Evolutionary conservation across 2,113 vertebrate species (phyloP).

Genomic region (Oxygymnocypris stewartii): DNA sequence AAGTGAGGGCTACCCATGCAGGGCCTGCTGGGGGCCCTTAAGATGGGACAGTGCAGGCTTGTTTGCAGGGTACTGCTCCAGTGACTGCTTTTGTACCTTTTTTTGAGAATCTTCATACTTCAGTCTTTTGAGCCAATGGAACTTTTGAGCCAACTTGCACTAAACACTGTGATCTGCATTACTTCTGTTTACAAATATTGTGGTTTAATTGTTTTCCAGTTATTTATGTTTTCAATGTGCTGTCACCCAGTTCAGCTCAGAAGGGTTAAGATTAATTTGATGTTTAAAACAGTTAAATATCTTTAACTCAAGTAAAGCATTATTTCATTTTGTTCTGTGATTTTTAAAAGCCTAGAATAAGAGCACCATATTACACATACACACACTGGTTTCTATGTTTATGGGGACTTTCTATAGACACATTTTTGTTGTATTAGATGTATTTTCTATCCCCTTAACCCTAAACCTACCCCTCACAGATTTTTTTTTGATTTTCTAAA

Average conservation of each 20-base stretch:
- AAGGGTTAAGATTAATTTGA: neutral
- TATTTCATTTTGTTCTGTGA: neutral
- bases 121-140: neutral
- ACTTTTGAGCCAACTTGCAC: neutral
- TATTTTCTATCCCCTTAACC: neutral
- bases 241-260: neutral
- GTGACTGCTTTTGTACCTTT: too few relatives aligned
- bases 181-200: neutral
- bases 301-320: neutral
- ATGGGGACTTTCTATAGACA: neutral
- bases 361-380: neutral
- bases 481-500: neutral
- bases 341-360: neutral
- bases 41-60: too few relatives aligned
- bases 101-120: neutral
- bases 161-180: neutral
- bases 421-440: neutral
- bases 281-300: neutral
- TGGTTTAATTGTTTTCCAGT: neutral
- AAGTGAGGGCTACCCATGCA: too few relatives aligned
- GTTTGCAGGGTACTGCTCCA: too few relatives aligned
- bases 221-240: neutral
- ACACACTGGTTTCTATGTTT: neutral
- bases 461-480: neutral
- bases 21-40: too few relatives aligned